Percentiles rank a stretch among this genome's conserved stretches.
Evolutionary conservation across 1,140 invertebrate genomes (phyloP).

Genomic region (Lutraria rhynchaena): DNA sequence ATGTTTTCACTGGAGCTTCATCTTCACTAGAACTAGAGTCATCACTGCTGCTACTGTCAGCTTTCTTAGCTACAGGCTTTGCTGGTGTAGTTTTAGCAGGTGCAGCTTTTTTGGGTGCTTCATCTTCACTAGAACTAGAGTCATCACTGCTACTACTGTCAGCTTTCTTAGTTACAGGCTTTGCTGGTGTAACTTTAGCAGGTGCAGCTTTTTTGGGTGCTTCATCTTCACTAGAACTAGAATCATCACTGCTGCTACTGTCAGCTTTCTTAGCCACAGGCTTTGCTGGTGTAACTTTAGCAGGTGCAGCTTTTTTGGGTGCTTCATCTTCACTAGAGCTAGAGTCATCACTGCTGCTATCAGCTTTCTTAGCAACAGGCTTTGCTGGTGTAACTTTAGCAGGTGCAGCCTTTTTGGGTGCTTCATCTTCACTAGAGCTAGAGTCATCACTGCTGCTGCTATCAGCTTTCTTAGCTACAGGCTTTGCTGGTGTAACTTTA

Average conservation of each 20-base stretch:
- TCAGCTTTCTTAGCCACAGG: conserved; percentile 1
- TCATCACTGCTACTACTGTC: conserved; percentile 42
- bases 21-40: conserved; percentile 63
- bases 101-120: conserved; percentile 22
- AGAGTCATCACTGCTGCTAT: conserved; percentile 40
- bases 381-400: conserved; percentile 16
- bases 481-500: conserved; percentile 42
- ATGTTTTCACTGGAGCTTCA: conserved; percentile 70
- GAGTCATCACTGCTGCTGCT: conserved; percentile 56
- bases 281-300: conserved; percentile 18
- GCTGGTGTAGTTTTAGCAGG: conserved; percentile 4
- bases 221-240: conserved; percentile 24
- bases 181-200: neutral
- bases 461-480: conserved; percentile 17
- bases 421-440: conserved; percentile 59
- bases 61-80: conserved; percentile 1
- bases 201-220: conserved; percentile 28
- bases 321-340: conserved; percentile 57
- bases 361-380: conserved; percentile 25
- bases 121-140: conserved; percentile 44
- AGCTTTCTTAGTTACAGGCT: conserved; percentile 41
- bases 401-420: conserved; percentile 30
- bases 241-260: conserved; percentile 11
- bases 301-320: conserved; percentile 18
- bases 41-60: conserved; percentile 22